These are phyloP conservation scores for Isaurus tuberculatus DNA, from an alignment of 92 coral and sea anemone genomes.

Conservation along the genomic window DNA sequence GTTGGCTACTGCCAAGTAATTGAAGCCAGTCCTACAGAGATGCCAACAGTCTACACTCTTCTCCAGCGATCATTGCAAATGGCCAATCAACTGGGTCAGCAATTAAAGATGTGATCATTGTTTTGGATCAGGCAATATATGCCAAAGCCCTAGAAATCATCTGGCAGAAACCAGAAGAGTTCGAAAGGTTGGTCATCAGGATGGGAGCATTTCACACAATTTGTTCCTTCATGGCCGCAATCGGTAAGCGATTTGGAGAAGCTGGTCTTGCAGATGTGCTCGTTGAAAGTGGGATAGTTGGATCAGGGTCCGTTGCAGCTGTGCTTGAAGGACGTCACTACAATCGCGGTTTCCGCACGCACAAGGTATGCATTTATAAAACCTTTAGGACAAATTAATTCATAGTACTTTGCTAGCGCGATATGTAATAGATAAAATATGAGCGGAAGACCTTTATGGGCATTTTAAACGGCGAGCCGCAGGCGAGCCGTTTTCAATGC, in stretches of 20 bases:
- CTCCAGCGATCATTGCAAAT: constrained; percentile 63
- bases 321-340: constrained; percentile 70
- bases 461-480: no score
- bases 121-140: constrained; percentile 68
- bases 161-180: constrained; percentile 60
- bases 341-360: constrained; percentile 66
- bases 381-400: constrained; percentile 20
- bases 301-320: constrained; percentile 57
- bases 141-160: constrained; percentile 62
- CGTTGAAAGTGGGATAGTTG: constrained; percentile 62
- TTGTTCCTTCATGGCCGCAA: constrained; percentile 61
- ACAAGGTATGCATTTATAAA: constrained; percentile 41
- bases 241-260: constrained; percentile 67
- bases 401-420: constrained; percentile 20
- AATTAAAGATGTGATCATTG: constrained; percentile 56
- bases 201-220: constrained; percentile 70
- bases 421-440: constrained; percentile 22
- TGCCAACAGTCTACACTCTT: constrained; percentile 68
- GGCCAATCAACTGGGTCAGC: constrained; percentile 71
- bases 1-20: constrained; percentile 74
- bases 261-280: constrained; percentile 72
- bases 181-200: constrained; percentile 59
- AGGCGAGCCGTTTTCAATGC: no score
- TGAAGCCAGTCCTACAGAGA: constrained; percentile 77
- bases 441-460: no score